A percentile compares a stretch with the other conserved stretches of the same genome.
Conservation (phyloP, 1,140 invertebrate species). For the Ceratosolen solmsi region DNA sequence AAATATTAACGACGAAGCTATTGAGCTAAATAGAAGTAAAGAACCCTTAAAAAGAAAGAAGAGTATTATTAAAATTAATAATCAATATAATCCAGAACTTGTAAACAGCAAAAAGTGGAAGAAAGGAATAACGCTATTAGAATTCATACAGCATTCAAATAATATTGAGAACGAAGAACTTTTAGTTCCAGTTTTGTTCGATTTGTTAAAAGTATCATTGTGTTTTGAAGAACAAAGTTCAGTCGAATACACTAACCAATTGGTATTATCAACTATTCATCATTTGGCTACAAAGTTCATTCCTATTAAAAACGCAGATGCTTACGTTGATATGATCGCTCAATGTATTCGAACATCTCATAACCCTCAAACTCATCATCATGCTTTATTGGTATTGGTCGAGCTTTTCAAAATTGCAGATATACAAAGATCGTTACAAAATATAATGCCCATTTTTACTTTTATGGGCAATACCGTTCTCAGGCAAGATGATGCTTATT, state of each 20-base stretch:
- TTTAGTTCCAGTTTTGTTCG: constrained; percentile 84
- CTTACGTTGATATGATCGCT: constrained; percentile 88
- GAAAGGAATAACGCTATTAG: constrained; percentile 83
- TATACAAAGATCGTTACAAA: constrained; percentile 88
- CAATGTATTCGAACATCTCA: constrained; percentile 90
- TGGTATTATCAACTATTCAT: constrained; percentile 85
- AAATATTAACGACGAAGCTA: constrained; percentile 53
- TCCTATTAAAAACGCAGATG: constrained; percentile 70
- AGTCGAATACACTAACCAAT: constrained; percentile 92
- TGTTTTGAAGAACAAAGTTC: constrained; percentile 86
- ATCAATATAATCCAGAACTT: constrained; percentile 70
- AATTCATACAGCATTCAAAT: constrained; percentile 90
- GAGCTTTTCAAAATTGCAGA: constrained; percentile 75
- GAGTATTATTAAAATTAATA: constrained; percentile 60
- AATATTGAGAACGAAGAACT: constrained; percentile 77
- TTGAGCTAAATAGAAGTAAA: constrained; percentile 50
- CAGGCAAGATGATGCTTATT: constrained; percentile 93
- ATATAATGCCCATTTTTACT: constrained; percentile 95
- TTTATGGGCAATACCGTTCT: constrained; percentile 94
- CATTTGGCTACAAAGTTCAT: constrained; percentile 73
- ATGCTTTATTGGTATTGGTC: constrained; percentile 85
- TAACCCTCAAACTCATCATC: constrained; percentile 95
- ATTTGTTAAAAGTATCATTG: constrained; percentile 85
- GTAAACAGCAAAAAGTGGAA: constrained; percentile 82
- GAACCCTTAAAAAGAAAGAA: constrained; percentile 57